Evolutionary conservation across 2,888 invertebrate species (phyloP).

Genomic region (Orchesella flavescens): DNA sequence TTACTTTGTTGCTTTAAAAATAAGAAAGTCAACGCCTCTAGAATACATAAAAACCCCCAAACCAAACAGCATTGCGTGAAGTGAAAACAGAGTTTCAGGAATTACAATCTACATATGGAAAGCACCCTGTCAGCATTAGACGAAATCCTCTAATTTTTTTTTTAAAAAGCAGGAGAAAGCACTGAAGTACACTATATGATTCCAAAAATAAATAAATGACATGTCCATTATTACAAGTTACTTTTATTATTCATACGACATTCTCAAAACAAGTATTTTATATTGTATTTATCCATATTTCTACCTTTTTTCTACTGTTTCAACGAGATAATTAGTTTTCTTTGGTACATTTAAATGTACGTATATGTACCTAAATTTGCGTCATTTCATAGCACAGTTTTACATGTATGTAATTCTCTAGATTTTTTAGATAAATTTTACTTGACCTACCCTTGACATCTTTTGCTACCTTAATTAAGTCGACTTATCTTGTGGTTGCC

Average conservation of each 20-base stretch:
- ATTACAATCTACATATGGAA: too few relatives aligned
- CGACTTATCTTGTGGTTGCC: not conserved
- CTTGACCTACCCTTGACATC: not conserved
- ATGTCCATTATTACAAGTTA: not conserved
- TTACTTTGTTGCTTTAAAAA: too few relatives aligned
- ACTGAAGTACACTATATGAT: too few relatives aligned
- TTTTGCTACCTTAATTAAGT: not conserved
- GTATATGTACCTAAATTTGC: not conserved
- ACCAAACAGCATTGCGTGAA: too few relatives aligned
- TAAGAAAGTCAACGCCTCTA: too few relatives aligned
- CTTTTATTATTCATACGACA: not conserved
- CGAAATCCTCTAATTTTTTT: too few relatives aligned
- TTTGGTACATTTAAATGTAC: too few relatives aligned
- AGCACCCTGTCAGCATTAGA: too few relatives aligned
- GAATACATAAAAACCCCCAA: too few relatives aligned
- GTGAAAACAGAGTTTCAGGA: too few relatives aligned
- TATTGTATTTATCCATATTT: not conserved
- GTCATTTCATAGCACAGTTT: not conserved
- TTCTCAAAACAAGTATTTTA: not conserved
- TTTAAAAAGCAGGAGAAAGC: too few relatives aligned
- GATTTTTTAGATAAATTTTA: not conserved
- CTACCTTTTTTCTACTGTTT: not conserved
- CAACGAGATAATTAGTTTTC: too few relatives aligned
- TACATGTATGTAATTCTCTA: not conserved
- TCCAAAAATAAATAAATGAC: not conserved